Evolutionary conservation across 2,113 vertebrate genomes (phyloP).

Genomic region (Xyrauchen texanus): DNA sequence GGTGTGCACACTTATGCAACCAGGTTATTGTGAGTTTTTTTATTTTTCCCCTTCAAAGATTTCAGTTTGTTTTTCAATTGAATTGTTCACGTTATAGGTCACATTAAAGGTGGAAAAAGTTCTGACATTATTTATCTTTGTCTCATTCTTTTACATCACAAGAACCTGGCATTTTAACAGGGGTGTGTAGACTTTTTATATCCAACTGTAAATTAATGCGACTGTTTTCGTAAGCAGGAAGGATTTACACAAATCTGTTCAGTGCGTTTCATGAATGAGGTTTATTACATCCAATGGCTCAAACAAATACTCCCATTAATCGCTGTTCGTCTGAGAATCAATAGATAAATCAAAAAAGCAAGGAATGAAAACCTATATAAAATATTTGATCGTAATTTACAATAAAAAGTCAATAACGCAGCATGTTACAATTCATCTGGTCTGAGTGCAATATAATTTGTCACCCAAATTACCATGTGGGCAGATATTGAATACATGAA

Average conservation of each 20-base stretch:
- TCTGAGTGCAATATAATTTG: background rate
- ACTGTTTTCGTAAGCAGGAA: background rate
- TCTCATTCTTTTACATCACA: too few species aligned
- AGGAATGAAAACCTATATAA: background rate
- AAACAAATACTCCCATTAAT: background rate
- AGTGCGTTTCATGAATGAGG: background rate
- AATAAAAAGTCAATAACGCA: background rate
- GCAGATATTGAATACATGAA: background rate
- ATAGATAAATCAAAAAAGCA: background rate
- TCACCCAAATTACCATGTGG: background rate
- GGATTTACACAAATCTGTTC: background rate
- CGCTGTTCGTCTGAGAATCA: background rate
- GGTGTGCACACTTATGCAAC: too few species aligned
- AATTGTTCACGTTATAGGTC: too few species aligned
- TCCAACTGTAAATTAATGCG: too few species aligned
- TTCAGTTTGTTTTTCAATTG: too few species aligned
- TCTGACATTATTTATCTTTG: too few species aligned
- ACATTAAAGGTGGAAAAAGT: too few species aligned
- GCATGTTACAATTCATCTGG: background rate
- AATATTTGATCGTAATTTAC: background rate
- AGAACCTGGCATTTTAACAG: too few species aligned
- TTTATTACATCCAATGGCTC: background rate
- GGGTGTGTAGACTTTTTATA: too few species aligned
- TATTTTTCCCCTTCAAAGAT: too few species aligned
- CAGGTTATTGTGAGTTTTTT: too few species aligned